These are phyloP conservation scores for Platycercus adscitus DNA, from an alignment of 2,113 vertebrate genomes.

Conservation along the genomic window DNA sequence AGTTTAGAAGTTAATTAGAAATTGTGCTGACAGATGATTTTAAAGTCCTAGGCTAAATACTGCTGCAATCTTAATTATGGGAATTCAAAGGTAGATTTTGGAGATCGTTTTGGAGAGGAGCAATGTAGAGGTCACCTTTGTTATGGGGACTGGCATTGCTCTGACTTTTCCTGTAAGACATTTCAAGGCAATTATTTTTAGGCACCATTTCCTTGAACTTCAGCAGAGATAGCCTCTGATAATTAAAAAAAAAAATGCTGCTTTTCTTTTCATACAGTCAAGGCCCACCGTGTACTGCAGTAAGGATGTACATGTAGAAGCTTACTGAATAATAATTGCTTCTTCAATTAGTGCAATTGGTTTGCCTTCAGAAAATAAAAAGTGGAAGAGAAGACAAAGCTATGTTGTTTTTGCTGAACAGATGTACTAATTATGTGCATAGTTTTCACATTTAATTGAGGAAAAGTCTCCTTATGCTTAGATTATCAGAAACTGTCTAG, in stretches of 20 bases:
- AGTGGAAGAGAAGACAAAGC: neutral
- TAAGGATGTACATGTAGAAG: neutral
- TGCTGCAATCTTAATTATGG: neutral
- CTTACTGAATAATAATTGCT: neutral
- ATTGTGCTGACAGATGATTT: neutral
- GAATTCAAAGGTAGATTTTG: neutral
- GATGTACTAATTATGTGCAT: neutral
- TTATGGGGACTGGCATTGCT: neutral
- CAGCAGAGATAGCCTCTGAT: neutral
- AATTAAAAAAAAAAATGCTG: neutral
- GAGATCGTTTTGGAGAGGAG: neutral
- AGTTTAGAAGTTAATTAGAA: neutral
- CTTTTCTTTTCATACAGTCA: neutral
- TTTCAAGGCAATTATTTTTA: neutral
- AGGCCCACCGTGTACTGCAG: neutral
- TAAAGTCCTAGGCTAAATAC: neutral
- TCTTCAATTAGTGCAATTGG: neutral
- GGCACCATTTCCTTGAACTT: neutral
- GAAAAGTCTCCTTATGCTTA: neutral
- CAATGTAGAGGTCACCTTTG: neutral
- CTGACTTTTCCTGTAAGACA: neutral
- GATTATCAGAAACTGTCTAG: neutral
- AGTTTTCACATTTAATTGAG: neutral
- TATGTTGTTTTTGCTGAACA: neutral
- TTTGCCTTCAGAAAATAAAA: neutral